phyloP scores from a whole-genome alignment of 2,888 invertebrate genomes.

The Apamea anceps region DNA sequence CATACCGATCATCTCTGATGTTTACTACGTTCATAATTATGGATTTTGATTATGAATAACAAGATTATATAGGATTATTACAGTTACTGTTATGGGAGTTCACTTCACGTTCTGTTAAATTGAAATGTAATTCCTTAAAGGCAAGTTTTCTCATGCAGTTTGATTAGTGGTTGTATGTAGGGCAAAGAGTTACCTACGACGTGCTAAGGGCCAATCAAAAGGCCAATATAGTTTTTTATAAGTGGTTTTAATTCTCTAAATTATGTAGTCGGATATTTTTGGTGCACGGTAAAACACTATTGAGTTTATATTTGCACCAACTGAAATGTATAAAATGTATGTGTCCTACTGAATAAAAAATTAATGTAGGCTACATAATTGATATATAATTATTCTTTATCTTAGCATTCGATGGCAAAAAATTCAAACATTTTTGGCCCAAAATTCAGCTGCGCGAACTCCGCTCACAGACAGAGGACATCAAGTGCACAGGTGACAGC shows the following conservation, averaged over 20 bases:
- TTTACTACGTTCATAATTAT: constrained; percentile 26
- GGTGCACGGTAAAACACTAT: not conserved
- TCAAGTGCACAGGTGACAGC: too few species aligned
- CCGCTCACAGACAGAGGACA: too few species aligned
- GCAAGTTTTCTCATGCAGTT: not conserved
- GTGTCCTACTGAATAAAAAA: not conserved
- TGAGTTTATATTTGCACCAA: not conserved
- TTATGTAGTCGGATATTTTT: not conserved
- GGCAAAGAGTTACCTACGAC: not conserved
- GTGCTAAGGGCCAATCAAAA: not conserved
- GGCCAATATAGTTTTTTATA: not conserved
- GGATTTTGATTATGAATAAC: constrained; percentile 14
- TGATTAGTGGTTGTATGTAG: not conserved
- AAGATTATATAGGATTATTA: constrained; percentile 17
- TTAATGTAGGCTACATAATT: not conserved
- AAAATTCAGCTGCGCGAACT: too few species aligned
- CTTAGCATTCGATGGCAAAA: too few species aligned
- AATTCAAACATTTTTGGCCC: too few species aligned
- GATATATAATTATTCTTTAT: not conserved
- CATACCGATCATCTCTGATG: constrained; percentile 38
- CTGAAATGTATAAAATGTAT: not conserved
- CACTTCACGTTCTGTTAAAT: constrained; percentile 28
- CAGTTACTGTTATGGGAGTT: not conserved
- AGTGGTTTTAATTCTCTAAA: not conserved
- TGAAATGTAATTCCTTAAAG: constrained; percentile 11